Evolutionary conservation across 1,140 invertebrate genomes (phyloP), one percentile per base, ranked within the genome.

Genomic region (Drosophila tristis): DNA sequence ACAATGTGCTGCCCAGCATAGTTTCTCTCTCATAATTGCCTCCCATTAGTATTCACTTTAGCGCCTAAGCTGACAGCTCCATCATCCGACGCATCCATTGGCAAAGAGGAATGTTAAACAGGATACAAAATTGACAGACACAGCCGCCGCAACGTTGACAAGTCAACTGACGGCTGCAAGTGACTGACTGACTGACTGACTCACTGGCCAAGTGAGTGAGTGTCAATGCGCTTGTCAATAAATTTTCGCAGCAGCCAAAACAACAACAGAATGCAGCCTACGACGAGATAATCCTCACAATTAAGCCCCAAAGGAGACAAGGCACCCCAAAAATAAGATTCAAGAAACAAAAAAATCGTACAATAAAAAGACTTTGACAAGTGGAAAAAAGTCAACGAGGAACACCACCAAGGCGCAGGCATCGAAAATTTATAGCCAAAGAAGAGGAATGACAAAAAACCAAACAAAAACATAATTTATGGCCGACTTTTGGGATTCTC

Each of bases 391-490:
- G 78, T 76, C 71, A 82, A 78, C 48, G 29, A 65, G 48, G 26
- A 60, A 15, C 43, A 23, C 50, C 54, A 13, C 42, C 44, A 58
- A 47, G 54, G 16, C 55, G 16, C 55, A 6, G 35, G 35, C 35
- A 39, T 39, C 35, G 35, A 5, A 75, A 79, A 78, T 82, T 82
- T 82, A 86, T 82, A 51, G 78, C 71, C 74, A 59, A 59, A 61
- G 55, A 55, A 44, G 50, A 56, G n/a, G 20, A 48, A 45, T 43
- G 45, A 39, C 42, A 49, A 54, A 43, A 65, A 73, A 82, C 48
- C 58, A 63, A 68, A 84, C 79, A 84, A 82, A 68, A 80, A 89
- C 76, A 89, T 89, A 89, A 89, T 89, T 89, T 89, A 89, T 89
- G 79, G 77, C 71, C 56, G 55, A 72, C 81, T 70, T 74, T 64